Conservation (phyloP, 1,140 invertebrate species). For the Aradophagus sp. region DNA sequence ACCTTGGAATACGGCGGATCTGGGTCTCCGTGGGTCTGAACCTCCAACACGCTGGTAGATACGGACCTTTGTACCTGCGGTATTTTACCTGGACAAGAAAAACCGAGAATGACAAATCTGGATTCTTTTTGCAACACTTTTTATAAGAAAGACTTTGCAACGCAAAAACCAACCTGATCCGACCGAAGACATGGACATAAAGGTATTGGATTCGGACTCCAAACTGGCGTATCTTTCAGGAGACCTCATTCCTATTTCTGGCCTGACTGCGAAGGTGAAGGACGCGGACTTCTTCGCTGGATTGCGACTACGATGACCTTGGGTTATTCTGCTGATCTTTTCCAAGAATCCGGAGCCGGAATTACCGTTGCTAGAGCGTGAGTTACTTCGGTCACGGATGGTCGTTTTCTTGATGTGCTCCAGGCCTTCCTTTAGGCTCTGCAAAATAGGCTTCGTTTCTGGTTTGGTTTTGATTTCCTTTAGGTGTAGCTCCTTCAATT, state of each 20-base stretch:
- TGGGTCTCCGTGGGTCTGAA: constrained; percentile 61
- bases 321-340: constrained; percentile 69
- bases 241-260: constrained; percentile 70
- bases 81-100: constrained; percentile 43
- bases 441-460: constrained; percentile 69
- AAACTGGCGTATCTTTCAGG: constrained; percentile 70
- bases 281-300: constrained; percentile 72
- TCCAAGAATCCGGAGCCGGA: constrained; percentile 62
- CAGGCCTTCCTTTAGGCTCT: constrained; percentile 68
- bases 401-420: constrained; percentile 71
- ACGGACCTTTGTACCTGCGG: constrained; percentile 71
- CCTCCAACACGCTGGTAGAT: constrained; percentile 69
- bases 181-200: constrained; percentile 40
- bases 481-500: constrained; percentile 67
- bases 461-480: constrained; percentile 71
- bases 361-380: constrained; percentile 50
- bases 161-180: constrained; percentile 34
- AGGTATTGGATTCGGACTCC: constrained; percentile 68
- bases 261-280: constrained; percentile 70
- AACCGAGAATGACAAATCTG: too few relatives aligned
- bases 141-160: too few relatives aligned
- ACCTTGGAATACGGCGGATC: constrained; percentile 73
- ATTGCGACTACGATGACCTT: constrained; percentile 67
- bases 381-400: constrained; percentile 67
- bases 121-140: too few relatives aligned